These are phyloP conservation scores for Drosophila ambigua DNA, from an alignment of 1,140 invertebrate genomes.

Conservation along the genomic window DNA sequence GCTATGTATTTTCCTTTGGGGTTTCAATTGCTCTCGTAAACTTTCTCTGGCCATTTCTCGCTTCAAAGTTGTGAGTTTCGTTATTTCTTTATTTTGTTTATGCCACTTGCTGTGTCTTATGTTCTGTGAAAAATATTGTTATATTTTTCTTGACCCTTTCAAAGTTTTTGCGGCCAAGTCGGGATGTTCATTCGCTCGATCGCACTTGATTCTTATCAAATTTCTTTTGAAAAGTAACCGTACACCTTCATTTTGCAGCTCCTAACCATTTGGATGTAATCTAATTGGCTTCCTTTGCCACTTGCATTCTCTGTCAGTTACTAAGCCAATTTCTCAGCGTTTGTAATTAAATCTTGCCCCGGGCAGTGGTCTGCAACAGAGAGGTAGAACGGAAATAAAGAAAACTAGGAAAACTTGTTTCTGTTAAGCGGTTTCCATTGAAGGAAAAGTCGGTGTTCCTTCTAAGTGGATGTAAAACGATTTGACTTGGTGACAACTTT, in stretches of 20 bases:
- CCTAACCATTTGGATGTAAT: neutral
- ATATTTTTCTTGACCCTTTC: no score
- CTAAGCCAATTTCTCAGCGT: constrained; percentile 51
- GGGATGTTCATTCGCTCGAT: no score
- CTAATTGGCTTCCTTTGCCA: no score
- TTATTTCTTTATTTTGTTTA: no score
- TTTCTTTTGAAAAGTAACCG: no score
- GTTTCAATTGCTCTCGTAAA: neutral
- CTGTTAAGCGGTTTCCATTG: neutral
- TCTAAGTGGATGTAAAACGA: neutral
- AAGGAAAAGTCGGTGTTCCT: neutral
- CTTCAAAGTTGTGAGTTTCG: no score
- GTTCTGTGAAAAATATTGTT: no score
- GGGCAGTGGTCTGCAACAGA: neutral
- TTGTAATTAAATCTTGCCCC: constrained; percentile 52
- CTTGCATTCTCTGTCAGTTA: neutral
- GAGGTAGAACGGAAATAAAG: constrained; percentile 13
- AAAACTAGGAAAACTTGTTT: constrained; percentile 7
- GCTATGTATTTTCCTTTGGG: neutral
- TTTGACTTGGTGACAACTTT: constrained; percentile 39
- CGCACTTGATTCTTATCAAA: no score
- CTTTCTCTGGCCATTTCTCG: no score
- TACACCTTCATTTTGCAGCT: no score
- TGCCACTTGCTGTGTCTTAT: no score
- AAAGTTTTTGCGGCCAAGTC: no score